Evolutionary conservation across 2,888 invertebrate species (phyloP).

Genomic region (Zele albiditarsus): DNA sequence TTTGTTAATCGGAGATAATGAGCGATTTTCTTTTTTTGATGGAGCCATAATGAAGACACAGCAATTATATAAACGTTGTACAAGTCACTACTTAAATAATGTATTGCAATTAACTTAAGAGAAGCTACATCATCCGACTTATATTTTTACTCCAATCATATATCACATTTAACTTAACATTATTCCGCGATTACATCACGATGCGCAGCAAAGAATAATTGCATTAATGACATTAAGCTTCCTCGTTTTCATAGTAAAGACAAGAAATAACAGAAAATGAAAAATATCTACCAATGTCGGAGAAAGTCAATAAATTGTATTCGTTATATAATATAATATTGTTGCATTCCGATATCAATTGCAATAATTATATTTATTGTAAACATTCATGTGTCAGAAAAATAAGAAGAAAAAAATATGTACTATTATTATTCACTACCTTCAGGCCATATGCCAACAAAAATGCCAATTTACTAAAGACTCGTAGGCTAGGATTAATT

Average conservation of each 20-base stretch:
- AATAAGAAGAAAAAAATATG: slow-evolving; percentile 10
- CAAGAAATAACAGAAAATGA: not conserved
- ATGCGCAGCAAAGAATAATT: not conserved
- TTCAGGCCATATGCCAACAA: slow-evolving; percentile 63
- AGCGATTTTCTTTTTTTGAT: slow-evolving; percentile 5
- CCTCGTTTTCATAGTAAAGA: not conserved
- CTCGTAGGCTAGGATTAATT: slow-evolving; percentile 63
- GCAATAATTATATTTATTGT: slow-evolving; percentile 11
- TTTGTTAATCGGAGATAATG: not conserved
- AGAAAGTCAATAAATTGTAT: not conserved
- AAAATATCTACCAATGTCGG: not conserved
- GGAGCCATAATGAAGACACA: slow-evolving; percentile 48
- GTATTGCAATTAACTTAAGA: slow-evolving; percentile 43
- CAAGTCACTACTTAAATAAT: slow-evolving; percentile 52
- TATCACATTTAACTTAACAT: not conserved
- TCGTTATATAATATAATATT: slow-evolving; percentile 2
- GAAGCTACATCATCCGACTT: not conserved
- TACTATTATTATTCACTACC: slow-evolving; percentile 51
- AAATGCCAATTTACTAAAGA: slow-evolving; percentile 70
- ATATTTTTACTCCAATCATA: not conserved
- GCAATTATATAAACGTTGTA: slow-evolving; percentile 48
- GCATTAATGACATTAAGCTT: not conserved
- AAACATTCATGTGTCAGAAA: slow-evolving; percentile 4
- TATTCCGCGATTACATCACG: not conserved
- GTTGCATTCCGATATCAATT: slow-evolving; percentile 6